Evolutionary conservation across 2,797 vertebrate species (phyloP).

Genomic region (Anableps anableps): DNA sequence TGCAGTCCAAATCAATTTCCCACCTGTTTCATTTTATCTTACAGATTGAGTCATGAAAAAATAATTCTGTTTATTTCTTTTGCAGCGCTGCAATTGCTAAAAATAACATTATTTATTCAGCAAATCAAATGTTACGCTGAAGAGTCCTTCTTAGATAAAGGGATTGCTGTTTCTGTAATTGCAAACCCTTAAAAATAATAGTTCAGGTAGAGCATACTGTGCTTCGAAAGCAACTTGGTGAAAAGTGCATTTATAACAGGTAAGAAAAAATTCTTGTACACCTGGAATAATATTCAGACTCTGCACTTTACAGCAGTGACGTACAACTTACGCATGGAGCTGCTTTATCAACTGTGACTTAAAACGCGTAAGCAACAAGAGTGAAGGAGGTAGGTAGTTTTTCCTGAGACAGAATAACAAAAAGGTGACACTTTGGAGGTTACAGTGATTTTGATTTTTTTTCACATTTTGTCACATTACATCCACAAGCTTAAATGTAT

Average conservation of each 20-base stretch:
- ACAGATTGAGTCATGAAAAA: slow-evolving; percentile 77
- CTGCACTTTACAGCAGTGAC: slow-evolving; percentile 9
- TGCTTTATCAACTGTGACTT: not conserved
- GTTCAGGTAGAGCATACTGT: slow-evolving; percentile 19
- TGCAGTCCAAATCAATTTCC: slow-evolving; percentile 68
- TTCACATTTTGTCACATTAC: not conserved
- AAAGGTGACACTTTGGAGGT: slow-evolving; percentile 11
- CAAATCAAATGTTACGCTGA: slow-evolving; percentile 42
- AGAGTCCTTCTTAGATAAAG: slow-evolving; percentile 14
- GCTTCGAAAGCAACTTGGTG: slow-evolving; percentile 12
- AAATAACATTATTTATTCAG: slow-evolving; percentile 58
- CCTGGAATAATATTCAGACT: slow-evolving; percentile 19
- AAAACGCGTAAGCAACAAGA: not conserved
- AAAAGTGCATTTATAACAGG: slow-evolving; percentile 6
- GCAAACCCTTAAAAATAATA: slow-evolving; percentile 30
- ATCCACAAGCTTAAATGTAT: not conserved
- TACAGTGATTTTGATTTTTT: not conserved
- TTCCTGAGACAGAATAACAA: slow-evolving; percentile 7
- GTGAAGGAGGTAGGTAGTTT: not conserved
- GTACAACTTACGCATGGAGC: slow-evolving; percentile 2
- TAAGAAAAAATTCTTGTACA: slow-evolving; percentile 13
- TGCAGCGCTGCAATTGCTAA: slow-evolving; percentile 35
- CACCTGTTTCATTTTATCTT: slow-evolving; percentile 72
- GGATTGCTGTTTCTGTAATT: slow-evolving; percentile 25
- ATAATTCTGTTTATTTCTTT: slow-evolving; percentile 49